A percentile compares a stretch with the other conserved stretches of the same genome.
phyloP scores from a whole-genome alignment of 2,797 vertebrate species.

The Schizopygopsis malacanthus region DNA sequence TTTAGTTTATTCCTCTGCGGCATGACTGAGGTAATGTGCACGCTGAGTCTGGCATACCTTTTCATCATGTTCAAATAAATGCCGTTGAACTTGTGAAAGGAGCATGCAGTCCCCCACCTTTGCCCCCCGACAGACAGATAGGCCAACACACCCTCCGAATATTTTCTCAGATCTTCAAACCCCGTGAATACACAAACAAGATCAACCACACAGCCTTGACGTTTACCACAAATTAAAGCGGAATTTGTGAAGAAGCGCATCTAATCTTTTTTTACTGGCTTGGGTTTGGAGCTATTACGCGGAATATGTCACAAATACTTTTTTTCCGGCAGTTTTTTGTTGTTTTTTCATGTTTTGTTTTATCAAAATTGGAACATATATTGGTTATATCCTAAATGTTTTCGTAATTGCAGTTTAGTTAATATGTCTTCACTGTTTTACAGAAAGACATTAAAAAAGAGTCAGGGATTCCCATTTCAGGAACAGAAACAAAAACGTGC shows the following conservation, averaged over 20 bases:
- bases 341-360: not conserved
- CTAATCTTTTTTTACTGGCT: not conserved
- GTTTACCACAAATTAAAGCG: not conserved
- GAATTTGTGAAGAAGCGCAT: not conserved
- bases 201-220: not conserved
- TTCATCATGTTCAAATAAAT: not conserved
- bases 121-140: not conserved
- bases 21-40: not conserved
- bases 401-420: not conserved
- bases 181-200: not conserved
- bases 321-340: not conserved
- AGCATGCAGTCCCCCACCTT: slow-evolving; percentile 1
- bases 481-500: too few species aligned
- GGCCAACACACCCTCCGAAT: not conserved
- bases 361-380: not conserved
- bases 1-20: not conserved
- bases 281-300: not conserved
- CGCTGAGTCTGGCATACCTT: not conserved
- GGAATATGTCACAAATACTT: not conserved
- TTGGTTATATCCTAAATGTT: not conserved
- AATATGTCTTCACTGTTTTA: too few species aligned
- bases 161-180: not conserved
- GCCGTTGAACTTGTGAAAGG: not conserved
- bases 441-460: too few species aligned
- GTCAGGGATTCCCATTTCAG: too few species aligned